Evolutionary conservation across 2,113 vertebrate species (phyloP), one percentile per base, ranked within the genome.

Genomic region (Antechinus stuartii): DNA sequence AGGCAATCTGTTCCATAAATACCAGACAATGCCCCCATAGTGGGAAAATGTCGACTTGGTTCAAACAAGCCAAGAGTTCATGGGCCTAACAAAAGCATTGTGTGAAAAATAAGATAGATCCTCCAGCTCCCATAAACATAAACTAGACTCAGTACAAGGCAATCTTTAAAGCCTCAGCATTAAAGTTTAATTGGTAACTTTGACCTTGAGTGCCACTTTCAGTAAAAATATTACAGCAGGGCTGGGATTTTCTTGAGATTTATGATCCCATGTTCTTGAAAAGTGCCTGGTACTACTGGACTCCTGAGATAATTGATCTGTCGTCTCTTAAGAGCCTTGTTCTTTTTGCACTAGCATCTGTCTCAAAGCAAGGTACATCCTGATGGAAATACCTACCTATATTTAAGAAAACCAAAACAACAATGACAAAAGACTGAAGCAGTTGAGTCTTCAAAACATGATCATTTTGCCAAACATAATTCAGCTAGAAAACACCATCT

Each of bases 221-320:
- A 95, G 92, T 93, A 91, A 95, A 97, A 97, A 96, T 93, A 97
- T 89, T 92, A 95, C 4, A 68, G 23, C 0, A 25, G 55, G 54
- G 30, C 95, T 97, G 57, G n/a, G 94, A 96, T 97, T 97, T 95
- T 55, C 95, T 96, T 95, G 57, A 96, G 54, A 96, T 97, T 95
- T 84, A 96, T 92, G 91, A 94, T 95, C 92, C 97, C 95, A 92
- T 46, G 52, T 50, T 96, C 94, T 95, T 97, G 96, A 97, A 97
- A 97, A 98, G 93, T 95, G 96, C 95, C 95, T 95, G 94, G 90
- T 55, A 96, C 94, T 93, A 96, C 6, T 3, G 8, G 92, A 94
- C 90, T 94, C 91, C 96, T 97, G 96, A 98, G 97, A 97, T 91
- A 98, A 97, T 93, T 92, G 97, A 97, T 97, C 96, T 96, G 91